Evolutionary conservation across 2,888 invertebrate species (phyloP).

Genomic region (Tupiocoris notatus): DNA sequence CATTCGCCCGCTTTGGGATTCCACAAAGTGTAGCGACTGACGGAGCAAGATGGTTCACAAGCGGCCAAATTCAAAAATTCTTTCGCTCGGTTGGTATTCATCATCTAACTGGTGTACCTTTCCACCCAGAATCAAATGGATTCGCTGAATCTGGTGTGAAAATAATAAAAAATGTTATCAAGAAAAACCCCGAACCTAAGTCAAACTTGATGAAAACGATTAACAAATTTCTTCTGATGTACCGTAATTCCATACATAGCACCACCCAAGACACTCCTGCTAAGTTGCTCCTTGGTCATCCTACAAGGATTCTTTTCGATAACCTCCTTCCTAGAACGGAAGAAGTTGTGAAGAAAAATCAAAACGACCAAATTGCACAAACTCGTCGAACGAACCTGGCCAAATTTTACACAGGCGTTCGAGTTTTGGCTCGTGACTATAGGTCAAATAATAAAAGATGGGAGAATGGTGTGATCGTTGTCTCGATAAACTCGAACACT

Average conservation of each 20-base stretch:
- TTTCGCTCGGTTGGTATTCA: constrained; percentile 19
- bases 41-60: constrained; percentile 9
- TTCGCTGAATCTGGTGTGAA: constrained; percentile 22
- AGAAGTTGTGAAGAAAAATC: not conserved
- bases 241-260: not conserved
- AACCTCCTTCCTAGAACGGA: not conserved
- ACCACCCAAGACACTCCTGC: not conserved
- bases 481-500: too few relatives aligned
- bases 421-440: not conserved
- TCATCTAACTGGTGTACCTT: constrained; percentile 21
- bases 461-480: too few relatives aligned
- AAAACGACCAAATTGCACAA: not conserved
- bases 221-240: not conserved
- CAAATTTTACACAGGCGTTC: not conserved
- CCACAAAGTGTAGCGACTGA: constrained; percentile 7
- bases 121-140: constrained; percentile 35
- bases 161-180: constrained; percentile 10
- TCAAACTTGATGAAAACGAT: not conserved
- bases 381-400: not conserved
- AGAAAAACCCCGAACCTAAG: not conserved
- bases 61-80: constrained; percentile 5
- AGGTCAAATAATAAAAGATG: not conserved
- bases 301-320: not conserved
- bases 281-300: not conserved
- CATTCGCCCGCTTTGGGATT: constrained; percentile 24